Conservation (phyloP, 1,140 invertebrate genomes). For the Globodera ellingtonae region DNA sequence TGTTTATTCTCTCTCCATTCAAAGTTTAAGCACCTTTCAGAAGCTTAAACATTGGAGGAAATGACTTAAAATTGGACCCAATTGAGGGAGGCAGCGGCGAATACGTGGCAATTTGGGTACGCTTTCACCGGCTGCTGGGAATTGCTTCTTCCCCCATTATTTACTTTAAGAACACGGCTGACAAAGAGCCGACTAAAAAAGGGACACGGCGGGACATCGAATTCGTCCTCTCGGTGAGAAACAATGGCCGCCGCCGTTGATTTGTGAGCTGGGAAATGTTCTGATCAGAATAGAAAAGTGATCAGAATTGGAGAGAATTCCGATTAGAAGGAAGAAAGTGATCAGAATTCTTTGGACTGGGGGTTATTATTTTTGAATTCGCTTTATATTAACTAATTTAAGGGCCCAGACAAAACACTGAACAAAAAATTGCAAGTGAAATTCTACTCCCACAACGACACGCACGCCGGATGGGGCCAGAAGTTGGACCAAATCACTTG, state of each 20-base stretch:
- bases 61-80: conserved; percentile 23
- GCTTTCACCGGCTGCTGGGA: not conserved
- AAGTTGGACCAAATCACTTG: conserved; percentile 36
- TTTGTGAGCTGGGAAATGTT: not conserved
- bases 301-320: too few species aligned
- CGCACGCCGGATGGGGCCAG: conserved; percentile 39
- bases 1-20: not conserved
- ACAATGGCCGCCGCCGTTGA: not conserved
- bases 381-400: not conserved
- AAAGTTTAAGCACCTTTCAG: conserved; percentile 20
- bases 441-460: conserved; percentile 36
- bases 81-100: conserved; percentile 17
- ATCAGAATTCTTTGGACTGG: not conserved
- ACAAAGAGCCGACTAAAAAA: conserved; percentile 41
- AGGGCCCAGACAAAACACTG: conserved; percentile 25
- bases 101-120: conserved; percentile 22
- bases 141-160: not conserved
- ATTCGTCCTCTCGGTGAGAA: conserved; percentile 26
- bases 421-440: conserved; percentile 41
- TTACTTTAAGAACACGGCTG: conserved; percentile 33
- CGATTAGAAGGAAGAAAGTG: too few species aligned
- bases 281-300: too few species aligned
- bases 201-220: conserved; percentile 35
- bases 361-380: not conserved
- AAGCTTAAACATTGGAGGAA: conserved; percentile 35